Conservation (phyloP, 2,888 invertebrate genomes). For the Brachyopa scutellaris region DNA sequence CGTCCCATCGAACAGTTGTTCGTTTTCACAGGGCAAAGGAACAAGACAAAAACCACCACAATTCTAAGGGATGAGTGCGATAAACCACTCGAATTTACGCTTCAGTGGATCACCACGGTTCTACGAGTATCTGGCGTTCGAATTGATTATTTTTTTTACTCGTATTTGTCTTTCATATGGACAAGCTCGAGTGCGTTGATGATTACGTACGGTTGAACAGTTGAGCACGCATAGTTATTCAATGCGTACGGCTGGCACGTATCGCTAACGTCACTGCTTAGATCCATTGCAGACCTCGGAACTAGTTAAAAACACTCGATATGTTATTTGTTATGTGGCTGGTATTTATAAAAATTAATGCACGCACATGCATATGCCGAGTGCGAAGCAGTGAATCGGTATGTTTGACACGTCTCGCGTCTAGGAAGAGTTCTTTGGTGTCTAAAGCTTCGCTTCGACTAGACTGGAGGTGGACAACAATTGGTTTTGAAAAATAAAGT, state of each 20-base stretch:
- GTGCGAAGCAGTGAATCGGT: constrained; percentile 23
- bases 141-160: constrained; percentile 17
- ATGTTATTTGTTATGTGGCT: constrained; percentile 50
- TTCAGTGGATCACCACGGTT: constrained; percentile 42
- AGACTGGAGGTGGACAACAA: constrained; percentile 39
- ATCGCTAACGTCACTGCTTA: constrained; percentile 30
- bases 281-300: constrained; percentile 25
- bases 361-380: constrained; percentile 49
- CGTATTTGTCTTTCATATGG: constrained; percentile 30
- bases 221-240: constrained; percentile 43
- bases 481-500: constrained; percentile 31
- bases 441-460: constrained; percentile 22
- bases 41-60: not conserved
- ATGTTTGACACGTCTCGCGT: constrained; percentile 58
- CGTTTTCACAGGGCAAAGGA: constrained; percentile 36
- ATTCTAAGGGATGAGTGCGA: constrained; percentile 27
- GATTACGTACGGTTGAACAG: constrained; percentile 38
- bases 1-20: constrained; percentile 46
- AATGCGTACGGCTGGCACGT: constrained; percentile 44
- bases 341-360: constrained; percentile 51
- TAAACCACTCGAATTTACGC: constrained; percentile 59
- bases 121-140: constrained; percentile 5
- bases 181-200: constrained; percentile 41
- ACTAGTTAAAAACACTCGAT: too few relatives aligned
- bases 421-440: constrained; percentile 62